These are phyloP conservation scores for Graphium colonna DNA, from an alignment of 2,888 invertebrate genomes.

Conservation along the genomic window DNA sequence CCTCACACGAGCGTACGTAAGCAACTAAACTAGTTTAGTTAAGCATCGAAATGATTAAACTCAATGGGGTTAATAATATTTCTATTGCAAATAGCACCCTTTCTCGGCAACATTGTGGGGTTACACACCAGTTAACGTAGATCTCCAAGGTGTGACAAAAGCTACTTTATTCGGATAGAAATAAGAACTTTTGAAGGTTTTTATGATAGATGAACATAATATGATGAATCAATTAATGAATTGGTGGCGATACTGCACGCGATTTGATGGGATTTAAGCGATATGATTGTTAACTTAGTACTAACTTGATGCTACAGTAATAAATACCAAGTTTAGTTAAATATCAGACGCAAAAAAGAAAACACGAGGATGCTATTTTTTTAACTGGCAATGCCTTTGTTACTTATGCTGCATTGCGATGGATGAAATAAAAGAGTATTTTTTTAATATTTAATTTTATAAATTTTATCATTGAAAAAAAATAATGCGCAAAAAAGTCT, in stretches of 20 bases:
- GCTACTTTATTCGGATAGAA: conserved; percentile 18
- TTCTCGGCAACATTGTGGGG: conserved; percentile 55
- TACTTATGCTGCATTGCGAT: too few species aligned
- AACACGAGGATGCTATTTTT: too few species aligned
- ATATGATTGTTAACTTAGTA: conserved; percentile 10
- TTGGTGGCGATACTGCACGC: conserved; percentile 43
- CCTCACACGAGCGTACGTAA: background rate
- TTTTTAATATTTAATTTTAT: too few species aligned
- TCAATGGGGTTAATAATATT: conserved; percentile 69
- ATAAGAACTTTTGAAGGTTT: conserved; percentile 28
- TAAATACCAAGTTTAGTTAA: too few species aligned
- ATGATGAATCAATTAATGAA: conserved; percentile 71
- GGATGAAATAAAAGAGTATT: too few species aligned
- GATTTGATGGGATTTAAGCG: conserved; percentile 11
- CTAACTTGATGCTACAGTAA: too few species aligned
- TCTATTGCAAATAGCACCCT: conserved; percentile 72
- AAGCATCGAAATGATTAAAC: conserved; percentile 51
- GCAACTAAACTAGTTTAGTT: background rate
- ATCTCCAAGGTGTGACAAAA: background rate
- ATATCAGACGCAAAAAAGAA: too few species aligned
- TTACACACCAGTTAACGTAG: conserved; percentile 25
- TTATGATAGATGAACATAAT: conserved; percentile 37
- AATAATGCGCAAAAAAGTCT: too few species aligned
- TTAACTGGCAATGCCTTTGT: too few species aligned
- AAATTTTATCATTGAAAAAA: too few species aligned